Evolutionary conservation across 2,797 vertebrate genomes (phyloP), one percentile per base, ranked within the genome.

Genomic region (Mallotus villosus): DNA sequence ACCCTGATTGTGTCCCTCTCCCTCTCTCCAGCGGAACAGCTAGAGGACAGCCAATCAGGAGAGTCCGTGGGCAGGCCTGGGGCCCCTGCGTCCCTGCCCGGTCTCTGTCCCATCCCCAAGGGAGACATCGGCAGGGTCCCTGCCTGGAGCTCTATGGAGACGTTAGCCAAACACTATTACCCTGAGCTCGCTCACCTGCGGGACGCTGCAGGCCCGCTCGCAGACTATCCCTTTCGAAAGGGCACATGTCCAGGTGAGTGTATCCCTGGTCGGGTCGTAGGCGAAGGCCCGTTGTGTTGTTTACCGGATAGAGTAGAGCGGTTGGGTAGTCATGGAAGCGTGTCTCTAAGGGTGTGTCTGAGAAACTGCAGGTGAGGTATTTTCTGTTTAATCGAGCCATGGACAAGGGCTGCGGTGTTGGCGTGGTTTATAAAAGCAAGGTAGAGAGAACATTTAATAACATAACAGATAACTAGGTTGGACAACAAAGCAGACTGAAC

Each of bases 81-180:
- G 59, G 37, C 65, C 68, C 69, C 77, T 24, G 37, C 81, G 82
- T 81, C 87, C 85, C 87, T 79, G 69, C 78, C 68, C 27, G 37
- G 70, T 78, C 81, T 89, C 84, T 89, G 88, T 81, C 87, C 89
- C 81, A 87, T 90, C 89, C 88, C 89, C 75, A 88, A 91, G 85
- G 91, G 87, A 83, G 91, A 93, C 88, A 84, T 91, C 82, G 83
- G 87, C 87, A 89, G 90, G 84, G 91, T 90, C 90, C 89, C 90
- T 6, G 84, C 89, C 89, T 91, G 90, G 90, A 90, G 89, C 87
- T 91, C 90, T 51, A 86, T 92, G 91, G 90, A 92, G 87, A 89
- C 90, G 59, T 88, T 92, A 91, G 89, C 91, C 81, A 92, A 92
- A 89, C 91, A 89, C 85, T 92, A 91, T 91, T 92, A 93, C 84